Percentiles rank a stretch among this genome's conserved stretches.
These are phyloP conservation scores for Euschistus heros DNA, from an alignment of 1,140 invertebrate genomes.

Conservation along the genomic window DNA sequence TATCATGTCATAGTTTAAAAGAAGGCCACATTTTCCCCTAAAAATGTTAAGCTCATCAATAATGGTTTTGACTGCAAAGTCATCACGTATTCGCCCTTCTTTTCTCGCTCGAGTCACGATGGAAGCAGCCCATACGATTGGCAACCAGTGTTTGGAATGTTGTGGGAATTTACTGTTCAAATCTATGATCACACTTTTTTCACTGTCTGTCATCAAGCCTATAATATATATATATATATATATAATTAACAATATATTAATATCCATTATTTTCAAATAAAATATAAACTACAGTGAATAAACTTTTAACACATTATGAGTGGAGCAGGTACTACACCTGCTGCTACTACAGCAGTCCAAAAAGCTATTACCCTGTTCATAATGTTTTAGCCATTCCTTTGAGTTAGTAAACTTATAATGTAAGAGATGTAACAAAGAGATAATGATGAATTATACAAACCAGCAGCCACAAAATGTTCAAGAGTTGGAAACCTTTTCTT, in stretches of 20 bases:
- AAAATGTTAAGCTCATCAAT: conserved; percentile 85
- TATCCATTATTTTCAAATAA: too few relatives aligned
- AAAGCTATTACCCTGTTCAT: too few relatives aligned
- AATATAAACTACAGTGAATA: too few relatives aligned
- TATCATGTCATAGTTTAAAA: conserved; percentile 80
- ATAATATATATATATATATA: conserved; percentile 20
- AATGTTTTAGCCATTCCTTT: too few relatives aligned
- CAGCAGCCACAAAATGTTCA: conserved; percentile 75
- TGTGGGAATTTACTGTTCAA: conserved; percentile 73
- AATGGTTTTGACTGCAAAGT: conserved; percentile 83
- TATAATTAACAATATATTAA: too few relatives aligned
- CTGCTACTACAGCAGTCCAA: too few relatives aligned
- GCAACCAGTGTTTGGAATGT: conserved; percentile 88
- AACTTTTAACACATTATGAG: too few relatives aligned
- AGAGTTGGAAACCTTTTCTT: conserved; percentile 86
- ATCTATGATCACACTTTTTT: conserved; percentile 64
- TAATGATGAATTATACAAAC: conserved; percentile 32
- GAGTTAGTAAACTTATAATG: too few relatives aligned
- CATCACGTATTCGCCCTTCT: conserved; percentile 83
- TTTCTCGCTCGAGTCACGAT: conserved; percentile 76
- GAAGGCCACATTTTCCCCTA: conserved; percentile 65
- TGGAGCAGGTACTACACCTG: too few relatives aligned
- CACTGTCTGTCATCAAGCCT: conserved; percentile 79
- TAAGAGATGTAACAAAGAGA: too few relatives aligned
- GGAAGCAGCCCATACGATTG: conserved; percentile 84